Evolutionary conservation across 2,113 vertebrate genomes (phyloP).

Genomic region (Stictonetta naevosa): DNA sequence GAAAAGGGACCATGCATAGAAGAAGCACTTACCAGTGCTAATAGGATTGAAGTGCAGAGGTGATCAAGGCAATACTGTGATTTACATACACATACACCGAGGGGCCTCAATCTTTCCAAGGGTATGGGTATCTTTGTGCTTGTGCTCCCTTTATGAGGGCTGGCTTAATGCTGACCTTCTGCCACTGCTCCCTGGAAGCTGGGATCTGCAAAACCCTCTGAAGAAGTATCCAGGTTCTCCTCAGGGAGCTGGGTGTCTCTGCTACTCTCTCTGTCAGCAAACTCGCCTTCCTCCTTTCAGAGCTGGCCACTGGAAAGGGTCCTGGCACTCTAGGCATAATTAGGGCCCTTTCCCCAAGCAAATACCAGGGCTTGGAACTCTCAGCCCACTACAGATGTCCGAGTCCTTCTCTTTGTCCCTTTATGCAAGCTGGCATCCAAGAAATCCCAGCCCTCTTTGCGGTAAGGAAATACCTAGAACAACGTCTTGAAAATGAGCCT

Average conservation of each 20-base stretch:
- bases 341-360: not conserved
- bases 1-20: too few species aligned
- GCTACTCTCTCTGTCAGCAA: not conserved
- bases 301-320: not conserved
- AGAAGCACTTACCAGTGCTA: not conserved
- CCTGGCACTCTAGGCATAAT: not conserved
- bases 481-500: not conserved
- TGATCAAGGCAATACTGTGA: rapidly evolving
- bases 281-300: not conserved
- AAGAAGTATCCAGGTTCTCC: not conserved
- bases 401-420: not conserved
- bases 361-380: not conserved
- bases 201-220: not conserved
- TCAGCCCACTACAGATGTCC: not conserved
- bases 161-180: not conserved
- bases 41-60: not conserved
- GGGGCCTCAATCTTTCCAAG: not conserved
- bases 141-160: not conserved
- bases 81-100: not conserved
- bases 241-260: not conserved
- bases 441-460: not conserved
- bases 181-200: not conserved
- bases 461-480: not conserved
- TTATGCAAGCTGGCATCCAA: not conserved
- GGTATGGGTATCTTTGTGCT: not conserved